Base-by-base conservation (phyloP, 1,140 invertebrate species). In the Sycophaga agraensis region DNA sequence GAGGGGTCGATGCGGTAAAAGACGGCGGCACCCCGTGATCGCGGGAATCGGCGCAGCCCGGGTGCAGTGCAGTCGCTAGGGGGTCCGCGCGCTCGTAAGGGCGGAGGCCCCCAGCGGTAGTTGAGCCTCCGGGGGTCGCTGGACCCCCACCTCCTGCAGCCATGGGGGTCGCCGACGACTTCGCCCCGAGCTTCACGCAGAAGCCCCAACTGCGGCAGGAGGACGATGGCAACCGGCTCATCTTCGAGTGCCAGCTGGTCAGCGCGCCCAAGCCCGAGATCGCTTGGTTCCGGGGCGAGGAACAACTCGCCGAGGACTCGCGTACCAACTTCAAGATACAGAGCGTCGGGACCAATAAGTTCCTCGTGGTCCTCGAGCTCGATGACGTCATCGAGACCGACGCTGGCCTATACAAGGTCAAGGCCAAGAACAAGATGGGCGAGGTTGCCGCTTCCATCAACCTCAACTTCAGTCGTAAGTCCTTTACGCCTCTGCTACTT, bases 361-460 rank as follows among this genome's bases (percentile, higher is more conserved):
- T 91, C 80, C 83, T 92, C 70, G 93, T 96, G 71, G 88, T 93
- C 66, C 86, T 98, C 70, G 94, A 97, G 79, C 85, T 99, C 69
- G 91, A 96, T 77, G 93, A 97, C 79, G 96, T 98, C 68, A 89
- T 96, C 78, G 94, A 97, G 86, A 89, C 88, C 21, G 96, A 99
- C 81, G 94, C 94, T 64, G 96, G 96, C 72, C 89, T 96, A 55
- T 99, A 99, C 84, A 96, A 96, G 83, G 95, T 98, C 73, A 94
- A 94, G 81, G 96, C 96, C 68, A 96, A 94, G 82, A 99, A 98
- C 82, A 94, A 93, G 82, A 92, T 94, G 84, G 96, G 96, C 75
- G 96, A 98, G 86, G 95, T 98, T 74, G 91, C 95, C 61, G 96
- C 96, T 66, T 97, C 95, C 70, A 98, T 99, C 81, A 98, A 97